These are phyloP conservation scores for Xanthia togata DNA, from an alignment of 2,888 invertebrate species.

Conservation along the genomic window DNA sequence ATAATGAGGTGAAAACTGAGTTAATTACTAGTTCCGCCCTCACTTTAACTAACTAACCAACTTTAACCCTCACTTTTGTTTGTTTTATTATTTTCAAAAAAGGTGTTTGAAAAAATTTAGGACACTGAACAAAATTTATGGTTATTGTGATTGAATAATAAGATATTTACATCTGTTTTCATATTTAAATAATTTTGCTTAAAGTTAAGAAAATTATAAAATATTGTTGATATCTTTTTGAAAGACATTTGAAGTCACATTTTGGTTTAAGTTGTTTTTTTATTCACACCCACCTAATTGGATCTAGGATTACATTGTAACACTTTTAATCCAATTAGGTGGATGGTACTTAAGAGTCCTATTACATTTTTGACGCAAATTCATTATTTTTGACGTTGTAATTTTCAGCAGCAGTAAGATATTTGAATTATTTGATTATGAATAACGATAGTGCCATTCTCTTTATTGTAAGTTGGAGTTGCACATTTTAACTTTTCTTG, in stretches of 20 bases:
- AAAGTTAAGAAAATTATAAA: background rate
- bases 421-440: too few relatives aligned
- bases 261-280: background rate
- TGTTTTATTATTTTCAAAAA: background rate
- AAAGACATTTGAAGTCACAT: background rate
- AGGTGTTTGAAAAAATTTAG: background rate
- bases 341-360: slow-evolving; percentile 3
- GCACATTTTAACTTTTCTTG: too few relatives aligned
- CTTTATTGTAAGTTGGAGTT: too few relatives aligned
- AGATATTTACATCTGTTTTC: background rate
- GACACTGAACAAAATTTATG: background rate
- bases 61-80: background rate
- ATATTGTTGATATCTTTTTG: background rate
- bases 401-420: too few relatives aligned
- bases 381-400: too few relatives aligned
- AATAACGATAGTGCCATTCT: too few relatives aligned
- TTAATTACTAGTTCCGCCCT: slow-evolving; percentile 33
- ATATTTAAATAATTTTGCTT: background rate
- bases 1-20: slow-evolving; percentile 16
- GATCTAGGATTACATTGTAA: background rate
- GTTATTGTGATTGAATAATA: background rate
- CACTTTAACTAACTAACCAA: too few relatives aligned
- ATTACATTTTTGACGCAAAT: too few relatives aligned
- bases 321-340: background rate
- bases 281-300: too few relatives aligned